These are phyloP conservation scores for Hemistola chrysoprasaria DNA, from an alignment of 2,888 invertebrate genomes.

Conservation along the genomic window DNA sequence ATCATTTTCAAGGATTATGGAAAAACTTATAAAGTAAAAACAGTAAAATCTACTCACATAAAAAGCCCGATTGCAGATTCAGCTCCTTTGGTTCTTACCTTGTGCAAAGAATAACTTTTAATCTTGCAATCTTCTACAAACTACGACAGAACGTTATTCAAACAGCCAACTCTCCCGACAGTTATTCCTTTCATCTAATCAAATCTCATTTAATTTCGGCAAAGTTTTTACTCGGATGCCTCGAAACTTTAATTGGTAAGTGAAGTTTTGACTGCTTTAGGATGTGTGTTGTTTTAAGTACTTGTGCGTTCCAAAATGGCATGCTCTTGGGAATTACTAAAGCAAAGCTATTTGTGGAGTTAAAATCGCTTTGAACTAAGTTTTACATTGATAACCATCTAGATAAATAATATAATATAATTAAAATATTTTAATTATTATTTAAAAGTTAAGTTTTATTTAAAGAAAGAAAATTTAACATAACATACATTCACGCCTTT, in stretches of 20 bases:
- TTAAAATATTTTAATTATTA: no score
- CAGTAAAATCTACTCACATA: no score
- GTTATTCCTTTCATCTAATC: constrained; percentile 24
- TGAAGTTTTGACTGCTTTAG: constrained; percentile 36
- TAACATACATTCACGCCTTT: no score
- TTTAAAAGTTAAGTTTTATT: no score
- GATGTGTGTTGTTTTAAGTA: constrained; percentile 41
- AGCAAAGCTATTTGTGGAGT: constrained; percentile 32
- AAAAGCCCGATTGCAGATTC: no score
- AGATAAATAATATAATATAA: not conserved
- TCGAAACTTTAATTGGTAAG: constrained; percentile 31
- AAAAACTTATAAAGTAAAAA: no score
- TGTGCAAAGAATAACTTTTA: not conserved
- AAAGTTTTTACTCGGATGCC: constrained; percentile 31
- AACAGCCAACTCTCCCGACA: constrained; percentile 15
- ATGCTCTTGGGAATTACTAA: constrained; percentile 32
- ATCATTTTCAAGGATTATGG: no score
- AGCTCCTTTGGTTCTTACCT: no score
- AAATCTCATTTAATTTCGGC: constrained; percentile 21
- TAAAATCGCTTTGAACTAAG: constrained; percentile 56
- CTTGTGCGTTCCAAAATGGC: constrained; percentile 39
- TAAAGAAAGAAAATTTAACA: no score
- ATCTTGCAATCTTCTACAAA: constrained; percentile 8
- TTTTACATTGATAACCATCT: constrained; percentile 39
- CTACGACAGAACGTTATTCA: constrained; percentile 23